Conservation (phyloP, 2,797 vertebrate genomes). For the Furcifer pardalis region DNA sequence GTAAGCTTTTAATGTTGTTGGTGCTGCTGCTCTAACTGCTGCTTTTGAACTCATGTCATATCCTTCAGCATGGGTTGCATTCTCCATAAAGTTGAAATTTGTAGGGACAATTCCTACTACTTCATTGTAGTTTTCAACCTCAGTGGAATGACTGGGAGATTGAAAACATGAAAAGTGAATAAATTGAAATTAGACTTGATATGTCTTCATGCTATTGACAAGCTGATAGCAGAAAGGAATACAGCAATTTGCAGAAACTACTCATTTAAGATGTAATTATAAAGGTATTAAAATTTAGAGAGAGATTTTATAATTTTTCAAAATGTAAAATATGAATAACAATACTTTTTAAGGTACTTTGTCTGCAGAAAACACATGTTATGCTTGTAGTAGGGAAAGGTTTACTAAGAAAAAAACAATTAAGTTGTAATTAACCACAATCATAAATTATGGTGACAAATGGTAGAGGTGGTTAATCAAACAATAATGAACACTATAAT, state of each 20-base stretch:
- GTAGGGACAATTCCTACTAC: neutral
- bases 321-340: neutral
- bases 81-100: neutral
- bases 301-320: neutral
- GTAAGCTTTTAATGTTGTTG: too few species aligned
- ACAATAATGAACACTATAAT: conserved; percentile 10
- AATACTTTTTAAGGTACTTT: conserved; percentile 4
- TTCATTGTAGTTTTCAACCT: neutral
- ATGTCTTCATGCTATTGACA: neutral
- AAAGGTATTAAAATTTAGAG: neutral
- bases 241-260: neutral
- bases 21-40: too few species aligned
- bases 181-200: neutral
- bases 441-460: conserved; percentile 14
- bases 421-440: conserved; percentile 19
- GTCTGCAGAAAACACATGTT: neutral
- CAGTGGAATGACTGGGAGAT: neutral
- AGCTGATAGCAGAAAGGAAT: neutral
- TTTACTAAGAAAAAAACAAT: conserved; percentile 12
- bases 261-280: neutral
- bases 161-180: neutral
- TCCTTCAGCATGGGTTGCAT: neutral
- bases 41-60: neutral
- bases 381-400: neutral
- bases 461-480: conserved; percentile 1